Evolutionary conservation across 1,140 invertebrate species (phyloP).

Genomic region (Drosophila nigrodunni): DNA sequence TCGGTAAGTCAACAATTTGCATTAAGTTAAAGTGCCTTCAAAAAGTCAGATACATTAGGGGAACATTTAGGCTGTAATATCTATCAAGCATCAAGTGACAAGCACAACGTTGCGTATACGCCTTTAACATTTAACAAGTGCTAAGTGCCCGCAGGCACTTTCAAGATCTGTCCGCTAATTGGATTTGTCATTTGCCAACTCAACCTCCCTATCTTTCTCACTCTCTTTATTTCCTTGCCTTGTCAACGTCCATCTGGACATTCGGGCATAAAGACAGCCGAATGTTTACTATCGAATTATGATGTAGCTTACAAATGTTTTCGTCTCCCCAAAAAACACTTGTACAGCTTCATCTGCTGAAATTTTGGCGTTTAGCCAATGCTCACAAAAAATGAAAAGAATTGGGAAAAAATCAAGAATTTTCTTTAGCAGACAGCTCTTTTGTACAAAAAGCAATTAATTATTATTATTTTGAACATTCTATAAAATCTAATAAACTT

Average conservation of each 20-base stretch:
- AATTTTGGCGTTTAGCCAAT: conserved; percentile 62
- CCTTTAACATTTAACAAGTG: conserved; percentile 67
- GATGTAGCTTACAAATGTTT: conserved; percentile 52
- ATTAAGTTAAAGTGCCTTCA: conserved; percentile 27
- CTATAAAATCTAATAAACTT: conserved; percentile 30
- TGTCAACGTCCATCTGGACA: conserved; percentile 23
- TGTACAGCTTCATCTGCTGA: conserved; percentile 21
- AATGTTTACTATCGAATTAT: conserved; percentile 78
- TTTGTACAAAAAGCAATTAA: conserved; percentile 19
- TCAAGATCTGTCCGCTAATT: conserved; percentile 62
- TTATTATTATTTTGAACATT: conserved; percentile 33
- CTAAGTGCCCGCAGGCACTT: conserved; percentile 53
- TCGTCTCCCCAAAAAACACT: not conserved
- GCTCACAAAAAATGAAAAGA: conserved; percentile 12
- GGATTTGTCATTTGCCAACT: conserved; percentile 64
- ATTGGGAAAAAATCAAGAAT: conserved; percentile 6
- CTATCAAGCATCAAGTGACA: conserved; percentile 33
- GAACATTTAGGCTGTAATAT: conserved; percentile 23
- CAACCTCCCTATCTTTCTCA: conserved; percentile 15
- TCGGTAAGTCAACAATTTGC: conserved; percentile 85
- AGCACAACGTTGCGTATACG: conserved; percentile 44
- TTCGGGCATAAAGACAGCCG: conserved; percentile 34
- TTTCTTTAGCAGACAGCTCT: conserved; percentile 20
- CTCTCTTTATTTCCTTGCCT: conserved; percentile 36
- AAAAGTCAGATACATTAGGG: conserved; percentile 18